These are phyloP conservation scores for Steinernema khuongi DNA, from an alignment of 1,140 invertebrate genomes.

Conservation along the genomic window DNA sequence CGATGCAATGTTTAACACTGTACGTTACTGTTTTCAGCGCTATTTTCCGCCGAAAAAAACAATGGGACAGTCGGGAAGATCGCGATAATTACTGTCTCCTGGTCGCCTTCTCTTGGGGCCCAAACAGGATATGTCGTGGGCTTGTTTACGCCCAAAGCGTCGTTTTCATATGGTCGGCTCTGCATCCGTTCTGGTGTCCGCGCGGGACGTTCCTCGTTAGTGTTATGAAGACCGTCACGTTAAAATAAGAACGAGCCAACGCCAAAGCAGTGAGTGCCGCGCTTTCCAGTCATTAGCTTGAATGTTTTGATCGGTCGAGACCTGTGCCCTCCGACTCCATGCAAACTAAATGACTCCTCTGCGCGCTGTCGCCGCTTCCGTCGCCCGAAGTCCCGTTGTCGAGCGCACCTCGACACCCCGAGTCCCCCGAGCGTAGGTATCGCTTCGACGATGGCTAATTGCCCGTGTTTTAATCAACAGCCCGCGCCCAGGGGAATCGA, in stretches of 20 bases:
- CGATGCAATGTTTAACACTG: too few species aligned
- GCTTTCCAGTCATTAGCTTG: neutral
- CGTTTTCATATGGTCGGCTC: neutral
- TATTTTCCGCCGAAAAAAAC: too few species aligned
- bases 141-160: neutral
- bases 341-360: neutral
- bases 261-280: neutral
- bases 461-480: neutral
- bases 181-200: neutral
- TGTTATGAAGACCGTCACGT: neutral
- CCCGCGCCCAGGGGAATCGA: neutral
- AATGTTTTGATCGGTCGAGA: neutral
- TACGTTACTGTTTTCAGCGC: too few species aligned
- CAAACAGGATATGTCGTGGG: too few species aligned
- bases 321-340: constrained; percentile 14
- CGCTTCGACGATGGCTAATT: neutral
- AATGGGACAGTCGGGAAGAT: too few species aligned
- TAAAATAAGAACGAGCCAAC: neutral
- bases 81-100: too few species aligned
- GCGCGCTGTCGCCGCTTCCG: neutral
- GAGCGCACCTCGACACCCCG: neutral
- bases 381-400: neutral
- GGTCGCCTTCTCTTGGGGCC: too few species aligned
- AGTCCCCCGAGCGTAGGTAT: neutral
- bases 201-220: neutral